These are phyloP conservation scores for Chrysolina oricalcia DNA, from an alignment of 2,888 invertebrate genomes.

Conservation along the genomic window DNA sequence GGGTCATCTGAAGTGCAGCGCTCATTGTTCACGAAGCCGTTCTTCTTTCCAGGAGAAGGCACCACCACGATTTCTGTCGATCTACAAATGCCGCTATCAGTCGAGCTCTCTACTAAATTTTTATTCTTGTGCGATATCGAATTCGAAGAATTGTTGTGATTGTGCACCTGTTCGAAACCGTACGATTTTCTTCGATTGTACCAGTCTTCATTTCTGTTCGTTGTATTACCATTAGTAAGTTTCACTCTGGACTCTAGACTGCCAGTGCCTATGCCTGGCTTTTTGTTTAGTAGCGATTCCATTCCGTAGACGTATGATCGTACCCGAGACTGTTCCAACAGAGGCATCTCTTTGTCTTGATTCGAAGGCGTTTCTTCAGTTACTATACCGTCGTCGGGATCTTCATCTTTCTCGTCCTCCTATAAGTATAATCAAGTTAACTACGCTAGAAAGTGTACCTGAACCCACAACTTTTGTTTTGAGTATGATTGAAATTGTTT, in stretches of 20 bases:
- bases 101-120: slow-evolving; percentile 81
- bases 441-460: background rate
- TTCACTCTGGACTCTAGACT: slow-evolving; percentile 72
- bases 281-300: slow-evolving; percentile 67
- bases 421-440: slow-evolving; percentile 20
- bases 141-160: slow-evolving; percentile 59
- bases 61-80: slow-evolving; percentile 78
- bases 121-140: slow-evolving; percentile 71
- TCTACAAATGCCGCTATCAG: slow-evolving; percentile 84
- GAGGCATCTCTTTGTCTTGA: slow-evolving; percentile 46
- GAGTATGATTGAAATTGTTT: too few relatives aligned
- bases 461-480: background rate
- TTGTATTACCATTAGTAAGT: slow-evolving; percentile 64
- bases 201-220: slow-evolving; percentile 77
- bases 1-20: slow-evolving; percentile 53
- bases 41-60: slow-evolving; percentile 56
- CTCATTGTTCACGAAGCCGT: slow-evolving; percentile 42
- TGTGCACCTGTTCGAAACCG: slow-evolving; percentile 77
- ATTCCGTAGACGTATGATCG: slow-evolving; percentile 72
- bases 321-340: slow-evolving; percentile 63
- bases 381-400: slow-evolving; percentile 72
- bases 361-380: slow-evolving; percentile 65
- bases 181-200: slow-evolving; percentile 84
- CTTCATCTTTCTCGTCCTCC: slow-evolving; percentile 58
- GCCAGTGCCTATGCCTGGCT: slow-evolving; percentile 69